Evolutionary conservation across 2,888 invertebrate species (phyloP).

Genomic region (Bugulina stolonifera): DNA sequence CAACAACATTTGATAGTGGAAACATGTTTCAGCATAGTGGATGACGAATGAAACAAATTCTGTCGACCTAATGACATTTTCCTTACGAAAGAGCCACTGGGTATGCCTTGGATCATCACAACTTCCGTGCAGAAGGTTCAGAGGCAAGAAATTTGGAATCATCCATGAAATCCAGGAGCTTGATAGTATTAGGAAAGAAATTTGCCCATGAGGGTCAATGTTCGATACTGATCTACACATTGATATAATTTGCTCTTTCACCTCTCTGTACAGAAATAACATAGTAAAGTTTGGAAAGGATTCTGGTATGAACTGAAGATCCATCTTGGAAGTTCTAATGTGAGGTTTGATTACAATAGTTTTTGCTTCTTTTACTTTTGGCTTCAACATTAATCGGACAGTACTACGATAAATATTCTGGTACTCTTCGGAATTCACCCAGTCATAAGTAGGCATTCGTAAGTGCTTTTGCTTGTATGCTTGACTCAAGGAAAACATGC

Average conservation of each 20-base stretch:
- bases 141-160: conserved; percentile 28
- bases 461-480: not conserved
- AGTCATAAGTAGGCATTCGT: not conserved
- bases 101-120: not conserved
- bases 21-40: not conserved
- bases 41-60: not conserved
- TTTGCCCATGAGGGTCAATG: not conserved
- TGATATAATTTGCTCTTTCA: not conserved
- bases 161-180: not conserved
- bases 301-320: not conserved
- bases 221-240: not conserved
- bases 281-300: not conserved
- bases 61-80: too few relatives aligned
- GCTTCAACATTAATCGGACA: not conserved
- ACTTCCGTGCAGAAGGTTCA: not conserved
- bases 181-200: not conserved
- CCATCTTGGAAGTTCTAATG: not conserved
- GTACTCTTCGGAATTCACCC: not conserved
- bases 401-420: not conserved
- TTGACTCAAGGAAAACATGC: not conserved
- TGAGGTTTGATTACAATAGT: not conserved
- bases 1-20: too few relatives aligned
- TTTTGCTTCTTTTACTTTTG: not conserved
- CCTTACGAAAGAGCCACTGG: not conserved
- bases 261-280: not conserved